Percentiles rank a stretch among this genome's conserved stretches.
Evolutionary conservation across 2,888 invertebrate species (phyloP).

Genomic region (Ichneumoninae sp.): DNA sequence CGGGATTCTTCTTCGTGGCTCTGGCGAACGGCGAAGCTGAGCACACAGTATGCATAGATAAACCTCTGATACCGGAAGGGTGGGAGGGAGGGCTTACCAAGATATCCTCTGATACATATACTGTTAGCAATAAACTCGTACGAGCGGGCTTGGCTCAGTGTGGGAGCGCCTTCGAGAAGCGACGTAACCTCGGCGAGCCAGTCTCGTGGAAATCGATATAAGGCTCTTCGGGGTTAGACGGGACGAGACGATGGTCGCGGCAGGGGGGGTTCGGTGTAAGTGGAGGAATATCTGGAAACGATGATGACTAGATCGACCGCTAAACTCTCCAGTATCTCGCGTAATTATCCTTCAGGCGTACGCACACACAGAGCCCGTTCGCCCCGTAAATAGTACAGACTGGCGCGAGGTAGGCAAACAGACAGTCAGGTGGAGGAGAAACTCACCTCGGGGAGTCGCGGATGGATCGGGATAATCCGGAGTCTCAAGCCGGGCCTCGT

Average conservation of each 20-base stretch:
- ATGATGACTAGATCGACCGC: slow-evolving; percentile 39
- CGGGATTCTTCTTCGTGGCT: slow-evolving; percentile 63
- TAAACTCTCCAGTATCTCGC: slow-evolving; percentile 18
- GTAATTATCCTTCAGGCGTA: slow-evolving; percentile 38
- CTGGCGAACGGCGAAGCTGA: slow-evolving; percentile 49
- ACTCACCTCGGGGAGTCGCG: slow-evolving; percentile 12
- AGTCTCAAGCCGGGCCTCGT: slow-evolving; percentile 17
- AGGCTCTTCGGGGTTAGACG: not conserved
- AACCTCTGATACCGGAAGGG: slow-evolving; percentile 54
- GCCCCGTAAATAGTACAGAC: slow-evolving; percentile 24
- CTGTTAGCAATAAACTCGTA: slow-evolving; percentile 47
- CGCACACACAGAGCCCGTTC: slow-evolving; percentile 8
- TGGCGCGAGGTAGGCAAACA: slow-evolving; percentile 17
- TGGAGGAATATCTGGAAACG: slow-evolving; percentile 20
- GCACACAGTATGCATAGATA: slow-evolving; percentile 45
- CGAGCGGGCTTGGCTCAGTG: slow-evolving; percentile 34
- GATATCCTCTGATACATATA: slow-evolving; percentile 26
- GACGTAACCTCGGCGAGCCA: slow-evolving; percentile 8
- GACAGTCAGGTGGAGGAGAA: not conserved
- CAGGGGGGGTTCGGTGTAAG: not conserved
- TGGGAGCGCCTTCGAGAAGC: slow-evolving; percentile 21
- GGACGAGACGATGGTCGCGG: not conserved
- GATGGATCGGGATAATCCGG: not conserved
- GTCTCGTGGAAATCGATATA: slow-evolving; percentile 25
- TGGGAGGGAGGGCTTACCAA: slow-evolving; percentile 28